Evolutionary conservation across 2,113 vertebrate genomes (phyloP).

Genomic region (Rhinichthys klamathensis): DNA sequence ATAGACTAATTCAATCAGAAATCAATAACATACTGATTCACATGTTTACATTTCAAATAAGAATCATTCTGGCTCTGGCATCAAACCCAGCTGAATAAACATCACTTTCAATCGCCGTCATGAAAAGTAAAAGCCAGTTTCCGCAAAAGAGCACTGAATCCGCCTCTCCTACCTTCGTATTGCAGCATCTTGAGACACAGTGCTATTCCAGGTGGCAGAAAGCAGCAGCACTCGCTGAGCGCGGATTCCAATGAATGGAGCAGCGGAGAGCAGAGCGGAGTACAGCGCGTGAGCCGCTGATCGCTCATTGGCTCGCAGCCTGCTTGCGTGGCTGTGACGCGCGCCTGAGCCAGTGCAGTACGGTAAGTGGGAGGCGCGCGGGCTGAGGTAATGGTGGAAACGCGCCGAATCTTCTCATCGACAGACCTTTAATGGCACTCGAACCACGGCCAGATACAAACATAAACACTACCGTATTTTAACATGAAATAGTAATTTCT

Average conservation of each 20-base stretch:
- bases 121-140: not conserved
- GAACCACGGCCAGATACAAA: not conserved
- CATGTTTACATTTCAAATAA: not conserved
- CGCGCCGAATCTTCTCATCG: slow-evolving; percentile 26
- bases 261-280: slow-evolving; percentile 50
- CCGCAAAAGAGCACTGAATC: not conserved
- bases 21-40: not conserved
- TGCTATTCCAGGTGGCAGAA: slow-evolving; percentile 67
- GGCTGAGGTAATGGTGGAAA: slow-evolving; percentile 41
- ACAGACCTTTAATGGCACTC: slow-evolving; percentile 46
- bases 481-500: not conserved
- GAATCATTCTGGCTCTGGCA: not conserved
- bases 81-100: not conserved
- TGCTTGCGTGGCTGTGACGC: slow-evolving; percentile 75
- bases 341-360: slow-evolving; percentile 47
- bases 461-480: slow-evolving; percentile 28
- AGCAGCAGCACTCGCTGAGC: slow-evolving; percentile 59
- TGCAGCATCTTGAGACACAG: slow-evolving; percentile 78
- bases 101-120: not conserved
- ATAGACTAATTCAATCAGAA: not conserved
- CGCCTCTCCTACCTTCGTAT: slow-evolving; percentile 72
- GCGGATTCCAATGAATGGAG: slow-evolving; percentile 67
- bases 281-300: slow-evolving; percentile 55
- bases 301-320: slow-evolving; percentile 58
- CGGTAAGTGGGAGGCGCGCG: slow-evolving; percentile 51